Conservation (phyloP, 2,797 vertebrate species). For the Borostomias antarcticus region DNA sequence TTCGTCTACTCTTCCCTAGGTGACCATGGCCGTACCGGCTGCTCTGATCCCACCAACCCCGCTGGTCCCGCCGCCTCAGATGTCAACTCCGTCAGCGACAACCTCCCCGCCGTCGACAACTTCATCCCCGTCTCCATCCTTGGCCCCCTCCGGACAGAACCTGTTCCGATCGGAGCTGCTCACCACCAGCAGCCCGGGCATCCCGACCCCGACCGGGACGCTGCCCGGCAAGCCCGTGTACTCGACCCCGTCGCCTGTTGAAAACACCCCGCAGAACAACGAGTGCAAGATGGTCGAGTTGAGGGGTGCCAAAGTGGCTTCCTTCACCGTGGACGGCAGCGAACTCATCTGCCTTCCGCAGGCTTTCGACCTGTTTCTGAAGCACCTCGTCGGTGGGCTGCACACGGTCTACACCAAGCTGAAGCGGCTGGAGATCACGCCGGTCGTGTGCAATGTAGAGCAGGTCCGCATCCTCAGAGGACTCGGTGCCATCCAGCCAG, state of each 20-base stretch:
- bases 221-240: constrained; percentile 93
- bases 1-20: constrained; percentile 79
- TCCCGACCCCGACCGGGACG: constrained; percentile 74
- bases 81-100: constrained; percentile 84
- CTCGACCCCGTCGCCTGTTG: constrained; percentile 97
- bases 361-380: constrained; percentile 98
- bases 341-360: constrained; percentile 99
- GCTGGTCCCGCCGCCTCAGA: constrained; percentile 87
- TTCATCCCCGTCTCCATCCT: constrained; percentile 87
- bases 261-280: constrained; percentile 98
- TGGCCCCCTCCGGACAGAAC: constrained; percentile 81
- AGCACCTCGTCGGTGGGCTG: constrained; percentile 97
- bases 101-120: constrained; percentile 87
- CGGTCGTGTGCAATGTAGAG: constrained; percentile 98
- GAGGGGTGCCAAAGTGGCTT: constrained; percentile 95
- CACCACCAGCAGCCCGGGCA: constrained; percentile 78
- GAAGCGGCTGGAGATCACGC: constrained; percentile 98
- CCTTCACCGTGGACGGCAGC: constrained; percentile 96
- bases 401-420: constrained; percentile 99
- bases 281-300: constrained; percentile 99
- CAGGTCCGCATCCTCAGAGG: constrained; percentile 98
- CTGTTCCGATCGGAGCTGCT: constrained; percentile 90
- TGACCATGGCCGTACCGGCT: constrained; percentile 97
- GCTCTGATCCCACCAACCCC: constrained; percentile 91
- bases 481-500: constrained; percentile 97